phyloP scores from a whole-genome alignment of 2,888 invertebrate genomes.

The Terebella lapidaria region DNA sequence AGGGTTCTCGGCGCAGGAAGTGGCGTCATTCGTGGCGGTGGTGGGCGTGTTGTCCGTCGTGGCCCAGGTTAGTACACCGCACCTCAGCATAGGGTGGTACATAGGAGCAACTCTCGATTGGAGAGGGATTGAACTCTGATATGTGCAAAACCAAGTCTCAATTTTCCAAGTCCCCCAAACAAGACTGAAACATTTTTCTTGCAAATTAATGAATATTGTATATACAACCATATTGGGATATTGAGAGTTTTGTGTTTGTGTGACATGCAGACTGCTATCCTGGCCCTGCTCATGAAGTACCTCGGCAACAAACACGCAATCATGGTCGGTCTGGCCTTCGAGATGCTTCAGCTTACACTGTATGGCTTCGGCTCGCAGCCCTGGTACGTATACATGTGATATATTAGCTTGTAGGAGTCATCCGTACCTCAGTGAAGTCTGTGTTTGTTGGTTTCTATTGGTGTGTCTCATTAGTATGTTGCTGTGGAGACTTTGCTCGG shows the following conservation, averaged over 20 bases:
- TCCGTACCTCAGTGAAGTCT: no score
- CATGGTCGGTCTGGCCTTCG: conserved; percentile 91
- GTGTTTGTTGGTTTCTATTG: no score
- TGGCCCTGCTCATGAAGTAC: conserved; percentile 75
- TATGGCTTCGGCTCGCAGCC: conserved; percentile 93
- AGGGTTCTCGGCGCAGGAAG: conserved; percentile 91
- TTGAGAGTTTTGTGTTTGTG: background rate
- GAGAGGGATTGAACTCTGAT: no score
- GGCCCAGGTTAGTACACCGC: conserved; percentile 70
- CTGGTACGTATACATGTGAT: conserved; percentile 67
- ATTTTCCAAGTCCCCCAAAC: no score
- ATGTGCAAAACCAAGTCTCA: no score
- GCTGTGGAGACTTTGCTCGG: no score
- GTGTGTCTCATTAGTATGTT: no score
- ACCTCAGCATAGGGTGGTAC: background rate
- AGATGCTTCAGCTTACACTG: conserved; percentile 95
- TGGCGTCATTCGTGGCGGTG: conserved; percentile 94
- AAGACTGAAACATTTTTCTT: no score
- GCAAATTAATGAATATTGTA: no score
- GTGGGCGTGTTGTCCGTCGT: conserved; percentile 93
- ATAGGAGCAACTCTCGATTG: no score
- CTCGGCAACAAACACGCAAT: conserved; percentile 95
- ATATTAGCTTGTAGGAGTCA: no score
- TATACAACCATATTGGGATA: background rate
- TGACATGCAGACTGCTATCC: conserved; percentile 55